Evolutionary conservation across 2,113 vertebrate species (phyloP), one percentile per base, ranked within the genome.

Genomic region (Ornithorhynchus anatinus): DNA sequence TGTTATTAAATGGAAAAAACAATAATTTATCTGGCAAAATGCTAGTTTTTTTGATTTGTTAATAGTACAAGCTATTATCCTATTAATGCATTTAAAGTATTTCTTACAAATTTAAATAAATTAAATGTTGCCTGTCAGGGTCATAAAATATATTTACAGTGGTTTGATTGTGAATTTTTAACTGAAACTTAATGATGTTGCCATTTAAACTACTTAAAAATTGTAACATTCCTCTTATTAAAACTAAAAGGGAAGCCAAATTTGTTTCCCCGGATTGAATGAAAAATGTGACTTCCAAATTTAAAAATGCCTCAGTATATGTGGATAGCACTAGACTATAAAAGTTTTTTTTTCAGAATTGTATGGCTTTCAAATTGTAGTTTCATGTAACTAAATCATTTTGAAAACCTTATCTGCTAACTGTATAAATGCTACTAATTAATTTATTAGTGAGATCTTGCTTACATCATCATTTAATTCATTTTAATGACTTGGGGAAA

Each of bases 61-160:
- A 91, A 94, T 88, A 86, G 92, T 93, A 94, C 86, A 95, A 91
- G 95, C 95, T 94, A 93, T 91, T 94, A 96, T 95, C 95, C 94
- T 95, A 95, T 92, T 86, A 82, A 81, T 88, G 87, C 93, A 92
- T 91, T 90, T 90, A 94, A 97, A 95, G 93, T 97, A 96, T 97
- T n/a, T n/a, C n/a, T 97, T 97, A 94, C 89, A 87, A 93, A 92
- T 92, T 92, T 93, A 94, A 93, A 92, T 91, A 92, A 91, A 92
- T 84, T 56, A 75, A 90, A 88, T 92, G 93, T 91, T 94, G 84
- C 72, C 81, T 84, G 0, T 51, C 85, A 90, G 91, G 88, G 92
- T 93, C 91, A 89, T 82, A 87, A 89, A 91, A 91, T 94, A 91
- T 90, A 90, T 84, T 79, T 88, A 88, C 92, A 94, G 91, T 93